A percentile compares a stretch with the other conserved stretches of the same genome.
phyloP scores from a whole-genome alignment of 1,140 invertebrate genomes.

The Polyergus mexicanus region DNA sequence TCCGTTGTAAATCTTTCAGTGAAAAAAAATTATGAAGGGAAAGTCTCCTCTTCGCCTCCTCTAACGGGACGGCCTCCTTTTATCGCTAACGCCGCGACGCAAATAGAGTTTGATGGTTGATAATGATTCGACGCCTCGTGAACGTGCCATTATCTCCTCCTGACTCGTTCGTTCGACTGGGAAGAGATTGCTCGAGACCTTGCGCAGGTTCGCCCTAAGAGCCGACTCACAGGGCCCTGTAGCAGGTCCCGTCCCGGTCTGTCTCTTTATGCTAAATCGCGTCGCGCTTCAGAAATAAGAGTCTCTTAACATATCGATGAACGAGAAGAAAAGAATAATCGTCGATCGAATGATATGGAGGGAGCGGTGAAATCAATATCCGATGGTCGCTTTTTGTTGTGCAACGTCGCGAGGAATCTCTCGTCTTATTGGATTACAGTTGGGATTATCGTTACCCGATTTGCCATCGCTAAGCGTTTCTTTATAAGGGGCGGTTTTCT shows the following conservation, averaged over 20 bases:
- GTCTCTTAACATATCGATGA: not conserved
- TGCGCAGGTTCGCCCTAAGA: constrained; percentile 65
- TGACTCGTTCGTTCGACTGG: constrained; percentile 61
- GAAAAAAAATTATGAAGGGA: not conserved
- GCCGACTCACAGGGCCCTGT: constrained; percentile 46
- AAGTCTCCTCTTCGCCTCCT: not conserved
- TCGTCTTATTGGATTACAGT: constrained; percentile 43
- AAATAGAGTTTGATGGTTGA: constrained; percentile 60
- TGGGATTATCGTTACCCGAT: constrained; percentile 34
- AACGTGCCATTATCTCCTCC: constrained; percentile 62
- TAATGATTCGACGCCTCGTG: constrained; percentile 65
- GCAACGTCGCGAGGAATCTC: constrained; percentile 19
- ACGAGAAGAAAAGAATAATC: not conserved
- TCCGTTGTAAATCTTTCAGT: not conserved
- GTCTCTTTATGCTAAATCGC: constrained; percentile 37
- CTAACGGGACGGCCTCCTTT: constrained; percentile 18
- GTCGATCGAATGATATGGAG: not conserved
- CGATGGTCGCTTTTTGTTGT: not conserved
- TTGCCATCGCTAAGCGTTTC: constrained; percentile 29
- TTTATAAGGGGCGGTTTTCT: constrained; percentile 24
- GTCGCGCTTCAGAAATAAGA: not conserved
- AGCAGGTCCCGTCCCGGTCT: constrained; percentile 26
- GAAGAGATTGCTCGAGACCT: constrained; percentile 62
- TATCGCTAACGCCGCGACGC: constrained; percentile 37
- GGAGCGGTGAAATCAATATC: constrained; percentile 15